Percentiles rank a stretch among this genome's conserved stretches.
Evolutionary conservation across 2,888 invertebrate species (phyloP).

Genomic region (Leptothorax acervorum): DNA sequence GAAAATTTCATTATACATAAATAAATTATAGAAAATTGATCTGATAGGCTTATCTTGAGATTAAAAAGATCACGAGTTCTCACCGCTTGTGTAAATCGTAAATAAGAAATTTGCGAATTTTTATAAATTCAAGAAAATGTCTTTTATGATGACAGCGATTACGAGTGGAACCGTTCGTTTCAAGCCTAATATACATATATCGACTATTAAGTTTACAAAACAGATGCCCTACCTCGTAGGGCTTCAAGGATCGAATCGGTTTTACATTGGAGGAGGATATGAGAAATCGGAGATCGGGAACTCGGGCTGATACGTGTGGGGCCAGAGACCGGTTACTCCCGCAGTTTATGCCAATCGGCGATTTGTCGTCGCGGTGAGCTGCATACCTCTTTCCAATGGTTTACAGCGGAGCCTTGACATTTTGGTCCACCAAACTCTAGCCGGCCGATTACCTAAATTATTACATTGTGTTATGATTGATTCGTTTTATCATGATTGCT

Average conservation of each 20-base stretch:
- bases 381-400: conserved; percentile 99
- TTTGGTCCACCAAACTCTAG: conserved; percentile 95
- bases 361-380: conserved; percentile 98
- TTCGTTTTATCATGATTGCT: background rate
- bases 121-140: conserved; percentile 7
- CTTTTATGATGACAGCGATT: conserved; percentile 65
- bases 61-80: background rate
- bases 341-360: conserved; percentile 99
- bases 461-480: conserved; percentile 5
- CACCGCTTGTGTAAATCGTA: background rate
- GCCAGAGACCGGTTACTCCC: conserved; percentile 89
- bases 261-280: conserved; percentile 62
- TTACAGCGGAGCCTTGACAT: conserved; percentile 93
- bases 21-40: conserved; percentile 1
- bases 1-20: background rate
- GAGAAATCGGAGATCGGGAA: conserved; percentile 68
- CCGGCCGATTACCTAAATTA: conserved; percentile 94
- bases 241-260: conserved; percentile 63
- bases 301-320: conserved; percentile 54
- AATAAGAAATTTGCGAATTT: background rate
- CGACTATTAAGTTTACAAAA: conserved; percentile 81
- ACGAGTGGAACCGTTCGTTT: conserved; percentile 66
- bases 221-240: conserved; percentile 69
- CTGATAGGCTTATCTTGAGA: background rate
- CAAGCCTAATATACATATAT: conserved; percentile 80